Percentiles rank a stretch among this genome's conserved stretches.
These are phyloP conservation scores for Sminthurides aquaticus DNA, from an alignment of 2,888 invertebrate species.

Conservation along the genomic window DNA sequence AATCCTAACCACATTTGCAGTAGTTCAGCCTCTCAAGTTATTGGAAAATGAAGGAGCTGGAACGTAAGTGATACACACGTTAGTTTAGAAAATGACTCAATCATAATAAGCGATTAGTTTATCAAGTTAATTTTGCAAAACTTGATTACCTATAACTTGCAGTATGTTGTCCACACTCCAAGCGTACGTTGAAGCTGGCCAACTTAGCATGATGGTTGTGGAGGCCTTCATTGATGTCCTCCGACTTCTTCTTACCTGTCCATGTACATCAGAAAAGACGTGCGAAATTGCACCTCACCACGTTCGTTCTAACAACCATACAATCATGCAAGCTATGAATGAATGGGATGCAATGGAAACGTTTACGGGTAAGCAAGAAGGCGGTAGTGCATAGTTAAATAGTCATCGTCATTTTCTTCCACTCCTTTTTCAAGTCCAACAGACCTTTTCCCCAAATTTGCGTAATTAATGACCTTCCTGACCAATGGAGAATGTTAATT, in stretches of 20 bases:
- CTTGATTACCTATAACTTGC: no score
- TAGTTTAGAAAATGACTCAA: not conserved
- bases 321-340: conserved; percentile 26
- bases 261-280: not conserved
- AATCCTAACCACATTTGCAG: conserved; percentile 28
- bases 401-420: no score
- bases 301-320: conserved; percentile 3
- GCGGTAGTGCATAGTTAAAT: no score
- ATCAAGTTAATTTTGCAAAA: no score
- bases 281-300: not conserved
- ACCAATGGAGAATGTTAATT: not conserved
- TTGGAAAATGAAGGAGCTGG: conserved; percentile 29
- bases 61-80: conserved; percentile 24
- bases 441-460: not conserved
- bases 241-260: conserved; percentile 1
- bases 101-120: not conserved
- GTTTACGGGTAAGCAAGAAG: conserved; percentile 14
- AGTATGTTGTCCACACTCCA: conserved; percentile 14
- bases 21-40: conserved; percentile 29
- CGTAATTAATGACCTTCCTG: not conserved
- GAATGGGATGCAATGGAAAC: conserved; percentile 24
- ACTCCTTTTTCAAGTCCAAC: no score
- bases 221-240: conserved; percentile 14
- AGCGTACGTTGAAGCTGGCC: not conserved
- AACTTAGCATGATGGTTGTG: conserved; percentile 7